Conservation (phyloP, 2,113 vertebrate species). For the Solea solea region DNA sequence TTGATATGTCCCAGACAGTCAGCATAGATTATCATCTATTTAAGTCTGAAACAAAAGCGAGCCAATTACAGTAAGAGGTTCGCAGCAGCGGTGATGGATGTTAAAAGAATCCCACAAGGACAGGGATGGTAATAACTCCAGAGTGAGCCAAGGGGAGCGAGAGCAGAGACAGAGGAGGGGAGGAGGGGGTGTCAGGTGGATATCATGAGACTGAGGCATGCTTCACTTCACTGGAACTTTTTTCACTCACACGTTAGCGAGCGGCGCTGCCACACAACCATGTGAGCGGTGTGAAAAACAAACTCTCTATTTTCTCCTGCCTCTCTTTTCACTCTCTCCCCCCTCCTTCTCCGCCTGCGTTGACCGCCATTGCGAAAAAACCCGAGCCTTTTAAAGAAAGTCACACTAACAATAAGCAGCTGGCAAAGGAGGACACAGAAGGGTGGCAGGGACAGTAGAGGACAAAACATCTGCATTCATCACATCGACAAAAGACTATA, state of each 20-base stretch:
- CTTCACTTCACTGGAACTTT: slow-evolving; percentile 65
- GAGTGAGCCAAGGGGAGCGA: slow-evolving; percentile 47
- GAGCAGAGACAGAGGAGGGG: slow-evolving; percentile 20
- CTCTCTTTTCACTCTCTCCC: slow-evolving; percentile 8
- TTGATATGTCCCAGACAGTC: slow-evolving; percentile 59
- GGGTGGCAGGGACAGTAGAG: slow-evolving; percentile 38
- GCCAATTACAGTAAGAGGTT: slow-evolving; percentile 69
- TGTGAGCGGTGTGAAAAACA: slow-evolving; percentile 62
- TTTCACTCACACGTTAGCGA: slow-evolving; percentile 57
- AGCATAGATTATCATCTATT: slow-evolving; percentile 65
- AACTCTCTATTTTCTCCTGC: slow-evolving; percentile 18
- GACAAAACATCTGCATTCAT: slow-evolving; percentile 66
- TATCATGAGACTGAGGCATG: slow-evolving; percentile 77
- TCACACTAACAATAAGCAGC: slow-evolving; percentile 27
- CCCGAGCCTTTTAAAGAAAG: slow-evolving; percentile 20
- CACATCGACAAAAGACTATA: slow-evolving; percentile 60
- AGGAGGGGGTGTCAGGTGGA: slow-evolving; percentile 75
- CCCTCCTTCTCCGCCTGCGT: neutral
- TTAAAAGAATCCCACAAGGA: slow-evolving; percentile 61
- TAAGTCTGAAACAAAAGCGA: slow-evolving; percentile 66
- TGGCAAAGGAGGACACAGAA: slow-evolving; percentile 35
- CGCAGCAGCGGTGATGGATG: slow-evolving; percentile 57
- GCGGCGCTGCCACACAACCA: slow-evolving; percentile 41
- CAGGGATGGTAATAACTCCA: slow-evolving; percentile 61
- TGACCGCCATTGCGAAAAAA: slow-evolving; percentile 34